Percentiles rank a stretch among this genome's conserved stretches.
Evolutionary conservation across 2,888 invertebrate genomes (phyloP).

Genomic region (Acanthoscelides obtectus): DNA sequence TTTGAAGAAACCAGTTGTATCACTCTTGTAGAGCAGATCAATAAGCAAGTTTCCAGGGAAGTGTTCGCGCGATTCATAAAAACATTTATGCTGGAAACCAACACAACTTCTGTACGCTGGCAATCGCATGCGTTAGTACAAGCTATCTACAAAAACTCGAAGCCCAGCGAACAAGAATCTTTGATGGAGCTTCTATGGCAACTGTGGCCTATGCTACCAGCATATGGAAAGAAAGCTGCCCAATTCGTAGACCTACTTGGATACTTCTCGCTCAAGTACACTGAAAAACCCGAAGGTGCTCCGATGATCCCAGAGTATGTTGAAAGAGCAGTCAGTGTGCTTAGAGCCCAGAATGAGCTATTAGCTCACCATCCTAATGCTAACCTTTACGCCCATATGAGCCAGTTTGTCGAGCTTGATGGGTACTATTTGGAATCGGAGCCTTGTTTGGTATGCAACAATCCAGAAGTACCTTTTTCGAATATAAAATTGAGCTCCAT

Average conservation of each 20-base stretch:
- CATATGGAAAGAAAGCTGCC: slow-evolving; percentile 89
- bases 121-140: slow-evolving; percentile 86
- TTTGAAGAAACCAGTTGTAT: slow-evolving; percentile 66
- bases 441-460: slow-evolving; percentile 96
- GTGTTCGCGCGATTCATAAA: slow-evolving; percentile 74
- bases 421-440: slow-evolving; percentile 96
- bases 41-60: slow-evolving; percentile 59
- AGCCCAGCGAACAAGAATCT: slow-evolving; percentile 69
- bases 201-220: slow-evolving; percentile 85
- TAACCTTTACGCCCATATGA: slow-evolving; percentile 83
- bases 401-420: slow-evolving; percentile 92
- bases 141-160: slow-evolving; percentile 81
- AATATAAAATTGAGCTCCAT: slow-evolving; percentile 90
- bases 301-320: slow-evolving; percentile 63
- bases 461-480: slow-evolving; percentile 89
- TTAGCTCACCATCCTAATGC: slow-evolving; percentile 92
- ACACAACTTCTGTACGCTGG: slow-evolving; percentile 90
- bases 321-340: slow-evolving; percentile 78
- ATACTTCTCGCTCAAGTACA: slow-evolving; percentile 86
- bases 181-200: slow-evolving; percentile 84
- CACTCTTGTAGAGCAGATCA: slow-evolving; percentile 65
- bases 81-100: slow-evolving; percentile 89
- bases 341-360: slow-evolving; percentile 84
- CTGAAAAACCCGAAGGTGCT: slow-evolving; percentile 60
- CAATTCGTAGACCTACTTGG: slow-evolving; percentile 96